Evolutionary conservation across 2,113 vertebrate genomes (phyloP).

Genomic region (Morone saxatilis): DNA sequence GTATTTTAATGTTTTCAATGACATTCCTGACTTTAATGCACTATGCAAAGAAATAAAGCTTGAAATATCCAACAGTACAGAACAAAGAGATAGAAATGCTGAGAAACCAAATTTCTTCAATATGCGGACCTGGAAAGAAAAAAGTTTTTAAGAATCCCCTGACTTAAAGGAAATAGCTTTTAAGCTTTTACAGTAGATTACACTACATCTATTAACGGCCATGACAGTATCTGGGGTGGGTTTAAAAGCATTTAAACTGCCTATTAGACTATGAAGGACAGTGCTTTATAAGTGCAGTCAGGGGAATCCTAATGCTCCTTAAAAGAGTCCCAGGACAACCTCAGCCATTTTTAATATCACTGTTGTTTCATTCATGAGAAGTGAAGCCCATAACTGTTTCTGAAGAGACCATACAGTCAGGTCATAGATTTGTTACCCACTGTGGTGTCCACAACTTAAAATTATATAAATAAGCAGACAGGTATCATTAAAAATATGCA

Average conservation of each 20-base stretch:
- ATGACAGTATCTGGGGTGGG: slow-evolving; percentile 64
- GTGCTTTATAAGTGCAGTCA: slow-evolving; percentile 58
- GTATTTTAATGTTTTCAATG: slow-evolving; percentile 24
- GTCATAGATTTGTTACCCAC: slow-evolving; percentile 1
- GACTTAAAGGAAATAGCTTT: slow-evolving; percentile 64
- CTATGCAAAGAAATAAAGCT: slow-evolving; percentile 23
- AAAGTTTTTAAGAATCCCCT: slow-evolving; percentile 46
- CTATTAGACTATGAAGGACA: slow-evolving; percentile 80
- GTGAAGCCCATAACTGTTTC: slow-evolving; percentile 34
- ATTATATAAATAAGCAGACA: neutral
- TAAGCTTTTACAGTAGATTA: slow-evolving; percentile 73
- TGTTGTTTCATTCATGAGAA: slow-evolving; percentile 60
- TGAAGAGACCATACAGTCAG: slow-evolving; percentile 8
- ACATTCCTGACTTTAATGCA: slow-evolving; percentile 30
- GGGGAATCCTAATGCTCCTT: slow-evolving; percentile 74
- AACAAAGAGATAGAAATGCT: slow-evolving; percentile 51
- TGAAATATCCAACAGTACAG: slow-evolving; percentile 2
- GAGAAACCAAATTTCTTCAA: slow-evolving; percentile 45
- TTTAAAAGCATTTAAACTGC: slow-evolving; percentile 75
- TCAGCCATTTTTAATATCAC: slow-evolving; percentile 45
- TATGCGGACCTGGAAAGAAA: slow-evolving; percentile 25
- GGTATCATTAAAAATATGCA: neutral
- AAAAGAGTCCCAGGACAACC: slow-evolving; percentile 64
- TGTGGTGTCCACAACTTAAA: neutral
- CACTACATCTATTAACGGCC: slow-evolving; percentile 65